Base-by-base conservation (phyloP, 2,797 vertebrate genomes). In the Dendrocincla tyrannina region DNA sequence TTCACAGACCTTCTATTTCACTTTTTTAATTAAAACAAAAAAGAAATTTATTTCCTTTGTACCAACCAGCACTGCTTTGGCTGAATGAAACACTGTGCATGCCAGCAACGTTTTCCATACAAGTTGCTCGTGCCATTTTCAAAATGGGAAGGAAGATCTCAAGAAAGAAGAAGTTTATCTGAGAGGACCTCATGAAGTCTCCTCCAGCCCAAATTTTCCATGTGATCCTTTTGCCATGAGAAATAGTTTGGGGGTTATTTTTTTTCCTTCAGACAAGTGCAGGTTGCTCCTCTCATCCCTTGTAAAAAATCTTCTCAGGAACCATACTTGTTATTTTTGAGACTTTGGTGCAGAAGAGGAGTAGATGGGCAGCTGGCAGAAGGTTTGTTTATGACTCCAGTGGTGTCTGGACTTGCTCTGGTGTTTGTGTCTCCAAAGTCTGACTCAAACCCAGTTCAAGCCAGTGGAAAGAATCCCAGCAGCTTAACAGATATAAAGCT, bases 361-460 rank as follows among this genome's bases (percentile, higher is more conserved):
- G 44, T 89, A 60, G 96, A 96, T 91, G 87, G 91, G 64, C 91
- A 93, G 88, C 82, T 96, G 95, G 95, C 91, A 95, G 46, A 53
- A 81, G 73, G 52, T 68, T 92, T 97, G 95, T 96, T 96, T 96
- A 92, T 89, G 37, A 94, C 82, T 95, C 44, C 41, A 35, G 79
- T 80, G 76, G 58, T 83, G 93, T 96, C 94, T 97, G 95, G 94
- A 56, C 76, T 92, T 89, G 91, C 85, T 35, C 10, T 81, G 73
- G 17, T 92, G 89, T 97, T 95, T 97, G 88, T 86, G 82, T 85
- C 95, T 96, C 78, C 33, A 11, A 46, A 72, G 82, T 89, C 89
- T 97, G 96, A 97, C 94, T 96, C 96, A 97, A 96, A 70, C 72
- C 53, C 68, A 11, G 32, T 37, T 18, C 17, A 93, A 83, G 96